Percentiles rank a stretch among this genome's conserved stretches.
phyloP scores from a whole-genome alignment of 2,113 vertebrate genomes.

The Prunella fulvescens region DNA sequence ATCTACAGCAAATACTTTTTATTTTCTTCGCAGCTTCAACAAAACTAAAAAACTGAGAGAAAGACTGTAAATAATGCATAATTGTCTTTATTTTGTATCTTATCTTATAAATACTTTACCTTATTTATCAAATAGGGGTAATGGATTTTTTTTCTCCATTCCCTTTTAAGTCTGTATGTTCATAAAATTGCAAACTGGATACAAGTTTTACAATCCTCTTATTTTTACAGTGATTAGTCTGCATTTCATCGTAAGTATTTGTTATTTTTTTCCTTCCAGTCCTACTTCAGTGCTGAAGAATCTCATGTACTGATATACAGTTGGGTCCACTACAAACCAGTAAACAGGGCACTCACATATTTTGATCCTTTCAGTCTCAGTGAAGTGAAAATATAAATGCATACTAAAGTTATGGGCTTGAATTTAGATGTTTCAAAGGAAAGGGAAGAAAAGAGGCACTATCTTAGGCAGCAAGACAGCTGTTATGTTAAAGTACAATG shows the following conservation, averaged over 20 bases:
- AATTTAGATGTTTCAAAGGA: background rate
- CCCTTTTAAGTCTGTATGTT: background rate
- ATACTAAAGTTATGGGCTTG: background rate
- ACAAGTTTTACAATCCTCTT: background rate
- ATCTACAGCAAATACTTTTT: background rate
- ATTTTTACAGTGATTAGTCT: background rate
- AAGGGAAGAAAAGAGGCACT: background rate
- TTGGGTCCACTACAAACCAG: background rate
- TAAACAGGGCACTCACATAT: background rate
- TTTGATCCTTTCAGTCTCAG: background rate
- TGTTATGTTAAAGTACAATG: background rate
- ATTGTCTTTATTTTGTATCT: background rate
- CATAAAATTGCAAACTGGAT: background rate
- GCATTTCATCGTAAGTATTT: background rate
- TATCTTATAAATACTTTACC: background rate
- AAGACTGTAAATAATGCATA: background rate
- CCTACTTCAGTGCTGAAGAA: background rate
- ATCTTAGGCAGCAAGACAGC: background rate
- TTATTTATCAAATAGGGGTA: background rate
- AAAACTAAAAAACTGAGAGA: background rate
- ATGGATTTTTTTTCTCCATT: background rate
- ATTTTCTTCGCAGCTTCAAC: background rate
- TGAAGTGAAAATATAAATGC: background rate
- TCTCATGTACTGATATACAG: background rate
- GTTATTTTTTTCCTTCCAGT: background rate